Conservation (phyloP, 2,797 vertebrate genomes). For the Cynopterus sphinx region DNA sequence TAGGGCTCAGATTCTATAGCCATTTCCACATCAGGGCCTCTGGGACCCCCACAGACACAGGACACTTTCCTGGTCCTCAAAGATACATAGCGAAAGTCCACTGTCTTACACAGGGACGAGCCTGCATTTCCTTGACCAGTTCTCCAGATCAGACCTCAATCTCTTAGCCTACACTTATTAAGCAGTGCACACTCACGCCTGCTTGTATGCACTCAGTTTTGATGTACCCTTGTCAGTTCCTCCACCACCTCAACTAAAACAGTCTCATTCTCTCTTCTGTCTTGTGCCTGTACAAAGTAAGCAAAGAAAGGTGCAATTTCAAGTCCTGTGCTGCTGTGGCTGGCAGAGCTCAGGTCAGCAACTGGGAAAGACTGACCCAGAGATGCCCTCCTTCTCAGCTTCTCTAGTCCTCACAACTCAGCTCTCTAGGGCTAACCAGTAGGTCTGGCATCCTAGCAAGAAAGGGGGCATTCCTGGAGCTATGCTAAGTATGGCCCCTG, state of each 20-base stretch:
- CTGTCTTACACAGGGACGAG: neutral
- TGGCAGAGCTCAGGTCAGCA: neutral
- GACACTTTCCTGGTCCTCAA: neutral
- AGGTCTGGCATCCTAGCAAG: neutral
- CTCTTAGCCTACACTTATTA: neutral
- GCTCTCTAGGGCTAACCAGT: neutral
- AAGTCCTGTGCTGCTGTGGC: neutral
- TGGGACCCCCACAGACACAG: neutral
- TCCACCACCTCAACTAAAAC: neutral
- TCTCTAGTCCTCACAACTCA: neutral
- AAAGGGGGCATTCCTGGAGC: neutral
- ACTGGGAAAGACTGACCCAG: neutral
- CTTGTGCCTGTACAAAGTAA: neutral
- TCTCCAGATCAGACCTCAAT: neutral
- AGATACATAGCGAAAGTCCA: neutral
- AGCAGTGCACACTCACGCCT: neutral
- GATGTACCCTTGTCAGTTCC: neutral
- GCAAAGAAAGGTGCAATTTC: neutral
- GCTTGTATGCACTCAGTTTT: neutral
- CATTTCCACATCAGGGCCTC: neutral
- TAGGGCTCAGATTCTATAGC: neutral
- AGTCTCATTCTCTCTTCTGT: neutral
- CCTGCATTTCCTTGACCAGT: neutral
- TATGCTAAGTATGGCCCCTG: neutral
- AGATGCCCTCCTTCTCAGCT: neutral